A percentile compares a stretch with the other conserved stretches of the same genome.
These are phyloP conservation scores for Lagria hirta DNA, from an alignment of 2,888 invertebrate species.

Conservation along the genomic window DNA sequence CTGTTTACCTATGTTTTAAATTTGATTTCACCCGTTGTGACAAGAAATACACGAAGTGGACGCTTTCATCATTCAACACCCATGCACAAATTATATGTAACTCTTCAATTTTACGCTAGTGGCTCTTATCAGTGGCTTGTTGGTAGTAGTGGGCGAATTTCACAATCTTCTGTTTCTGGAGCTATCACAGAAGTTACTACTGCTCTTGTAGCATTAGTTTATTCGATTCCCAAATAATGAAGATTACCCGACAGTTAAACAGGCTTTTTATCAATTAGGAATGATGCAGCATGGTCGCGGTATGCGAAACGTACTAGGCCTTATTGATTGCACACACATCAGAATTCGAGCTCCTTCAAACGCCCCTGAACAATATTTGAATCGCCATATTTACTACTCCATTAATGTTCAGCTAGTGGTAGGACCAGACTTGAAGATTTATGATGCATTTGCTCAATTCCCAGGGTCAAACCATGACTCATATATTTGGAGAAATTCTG, in stretches of 20 bases:
- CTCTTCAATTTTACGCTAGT: constrained; percentile 13
- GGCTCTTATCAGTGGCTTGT: constrained; percentile 14
- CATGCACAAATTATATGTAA: constrained; percentile 9
- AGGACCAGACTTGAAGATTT: constrained; percentile 20
- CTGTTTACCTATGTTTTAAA: constrained; percentile 4
- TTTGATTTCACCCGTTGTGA: constrained; percentile 5
- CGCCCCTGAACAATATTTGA: constrained; percentile 9
- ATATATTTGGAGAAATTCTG: constrained; percentile 24
- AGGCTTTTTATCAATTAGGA: constrained; percentile 17
- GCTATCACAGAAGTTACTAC: constrained; percentile 3
- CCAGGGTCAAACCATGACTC: constrained; percentile 22
- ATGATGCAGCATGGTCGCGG: constrained; percentile 3
- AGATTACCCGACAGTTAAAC: constrained; percentile 9
- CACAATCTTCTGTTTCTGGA: constrained; percentile 3
- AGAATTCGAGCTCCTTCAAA: constrained; percentile 5
- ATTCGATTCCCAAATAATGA: constrained; percentile 15
- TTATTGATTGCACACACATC: constrained; percentile 17
- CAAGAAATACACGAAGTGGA: constrained; percentile 4
- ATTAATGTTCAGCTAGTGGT: constrained; percentile 24
- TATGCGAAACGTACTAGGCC: constrained; percentile 21
- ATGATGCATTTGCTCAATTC: constrained; percentile 23
- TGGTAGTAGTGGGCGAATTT: constrained; percentile 9
- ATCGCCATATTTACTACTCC: constrained; percentile 12
- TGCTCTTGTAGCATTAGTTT: constrained; percentile 9
- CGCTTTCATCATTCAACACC: constrained; percentile 6